Conservation (phyloP, 2,113 vertebrate genomes). For the Malurus alboscapulatus region DNA sequence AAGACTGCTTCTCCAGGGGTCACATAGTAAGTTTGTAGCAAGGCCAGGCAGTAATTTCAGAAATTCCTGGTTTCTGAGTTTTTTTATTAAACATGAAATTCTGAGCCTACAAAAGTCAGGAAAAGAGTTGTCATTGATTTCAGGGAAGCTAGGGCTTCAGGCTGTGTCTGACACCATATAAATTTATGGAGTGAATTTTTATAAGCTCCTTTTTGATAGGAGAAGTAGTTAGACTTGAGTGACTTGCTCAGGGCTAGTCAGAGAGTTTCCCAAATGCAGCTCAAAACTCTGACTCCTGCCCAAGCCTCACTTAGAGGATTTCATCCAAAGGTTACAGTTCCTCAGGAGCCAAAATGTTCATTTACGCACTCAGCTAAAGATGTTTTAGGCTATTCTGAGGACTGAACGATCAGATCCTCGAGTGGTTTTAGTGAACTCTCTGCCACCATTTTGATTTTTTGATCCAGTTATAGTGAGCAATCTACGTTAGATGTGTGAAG, state of each 20-base stretch:
- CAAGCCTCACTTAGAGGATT: background rate
- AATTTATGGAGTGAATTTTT: background rate
- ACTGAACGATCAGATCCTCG: accelerated
- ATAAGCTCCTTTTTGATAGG: background rate
- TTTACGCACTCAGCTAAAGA: background rate
- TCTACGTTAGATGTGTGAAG: background rate
- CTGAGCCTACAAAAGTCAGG: background rate
- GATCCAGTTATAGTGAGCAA: background rate
- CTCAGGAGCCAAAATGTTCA: background rate
- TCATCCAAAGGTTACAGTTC: background rate
- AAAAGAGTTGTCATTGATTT: background rate
- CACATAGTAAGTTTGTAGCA: background rate
- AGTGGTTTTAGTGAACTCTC: background rate
- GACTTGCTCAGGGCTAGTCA: background rate
- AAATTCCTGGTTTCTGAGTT: background rate
- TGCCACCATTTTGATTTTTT: background rate
- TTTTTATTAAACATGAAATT: background rate
- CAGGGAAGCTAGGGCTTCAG: background rate
- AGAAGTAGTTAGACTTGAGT: background rate
- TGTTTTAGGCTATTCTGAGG: background rate
- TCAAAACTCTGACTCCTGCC: background rate
- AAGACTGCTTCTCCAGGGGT: background rate
- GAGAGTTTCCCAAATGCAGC: background rate
- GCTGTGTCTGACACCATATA: background rate
- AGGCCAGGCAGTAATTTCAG: background rate